Base-by-base conservation (phyloP, 2,888 invertebrate genomes). In the Euproctis similis region DNA sequence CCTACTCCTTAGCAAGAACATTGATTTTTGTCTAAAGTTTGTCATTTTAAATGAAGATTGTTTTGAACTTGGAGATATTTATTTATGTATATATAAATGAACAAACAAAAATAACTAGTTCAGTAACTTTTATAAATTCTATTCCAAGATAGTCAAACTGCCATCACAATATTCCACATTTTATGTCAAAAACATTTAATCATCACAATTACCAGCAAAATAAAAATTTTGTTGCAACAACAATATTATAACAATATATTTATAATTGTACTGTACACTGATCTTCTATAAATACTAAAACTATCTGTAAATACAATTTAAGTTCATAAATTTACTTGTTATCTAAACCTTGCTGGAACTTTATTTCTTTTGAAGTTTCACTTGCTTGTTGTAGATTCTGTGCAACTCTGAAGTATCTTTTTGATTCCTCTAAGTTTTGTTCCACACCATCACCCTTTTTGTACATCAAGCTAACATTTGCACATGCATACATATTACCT, bases 401-500 rank as follows among this genome's bases (percentile, higher is more conserved):
- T 0, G 94, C 94, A 38, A 89, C 80, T 39, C 88, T 80, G 60
- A 90, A 92, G 60, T 89, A 96, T 41, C 88, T 87, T 32, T 92
- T 88, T 0, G 94, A 90, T 56, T 93, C 81, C 31, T 89, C 87
- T 26, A 75, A 59, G 68, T 92, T 89, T 60, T 92, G 89, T 28
- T 89, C 89, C 0, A 90, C 91, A 1, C 96, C 96, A 40, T 96
- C 94, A 8, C 96, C 96, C 60, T 88, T 89, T 16, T 87, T 86
- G 64, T 94, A 93, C 93, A 96, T 95, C 67, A 92, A 89, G 58
- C 95, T 92, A 1, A 97, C 82, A 78, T 97, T 97, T 0, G 92
- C 92, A 80, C 98, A 98, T 0, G 94, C 93, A 59, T 91, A 92
- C 64, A 95, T 89, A 59, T 96, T 92, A 1, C 92, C 93, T 1